Evolutionary conservation across 1,140 invertebrate genomes (phyloP), one percentile per base, ranked within the genome.

Genomic region (Pseudomyrmex sp.): DNA sequence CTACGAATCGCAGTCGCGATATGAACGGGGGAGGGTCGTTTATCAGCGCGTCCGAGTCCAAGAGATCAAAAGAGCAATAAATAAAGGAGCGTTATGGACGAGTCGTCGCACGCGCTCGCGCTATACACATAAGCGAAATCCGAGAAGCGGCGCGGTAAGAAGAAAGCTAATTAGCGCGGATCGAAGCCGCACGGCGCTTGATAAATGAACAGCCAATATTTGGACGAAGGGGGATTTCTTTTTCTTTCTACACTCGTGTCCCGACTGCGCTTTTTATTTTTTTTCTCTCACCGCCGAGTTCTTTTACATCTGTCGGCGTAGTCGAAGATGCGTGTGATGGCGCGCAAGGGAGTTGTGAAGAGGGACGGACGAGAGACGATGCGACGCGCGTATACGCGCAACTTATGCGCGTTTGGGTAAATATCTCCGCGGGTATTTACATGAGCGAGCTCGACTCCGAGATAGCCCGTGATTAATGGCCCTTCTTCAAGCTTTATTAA

Each of bases 161-260:
- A 85, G 80, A 85, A 90, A 87, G 89, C 89, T 91, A 91, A 91
- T 92, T 91, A 90, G 88, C 84, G 85, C 74, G 75, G 83, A 91
- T 90, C 91, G 89, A 88, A 85, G 35, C 35, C 85, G 62, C 26
- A 72, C 76, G 77, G 26, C 88, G 90, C 74, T 92, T 91, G 90
- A 92, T 91, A 88, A 91, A 92, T 91, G 88, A 72, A 92, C 86
- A 83, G 90, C 92, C 90, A 92, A 93, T 92, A 93, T 93, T 93
- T 93, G 88, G 88, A 85, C 85, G 88, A 70, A 89, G 84, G 86
- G 92, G 83, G 82, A 69, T 48, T 26, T 59, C 15, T n/a, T 73
- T 18, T 48, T 62, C 72, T 15, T 44, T 20, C 35, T 13, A 35
- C 15, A 13, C 8, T 66, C 9, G 54, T 9, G 2, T 58, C 65